Conservation (phyloP, 1,140 invertebrate genomes). For the Brachystomella parvula region DNA sequence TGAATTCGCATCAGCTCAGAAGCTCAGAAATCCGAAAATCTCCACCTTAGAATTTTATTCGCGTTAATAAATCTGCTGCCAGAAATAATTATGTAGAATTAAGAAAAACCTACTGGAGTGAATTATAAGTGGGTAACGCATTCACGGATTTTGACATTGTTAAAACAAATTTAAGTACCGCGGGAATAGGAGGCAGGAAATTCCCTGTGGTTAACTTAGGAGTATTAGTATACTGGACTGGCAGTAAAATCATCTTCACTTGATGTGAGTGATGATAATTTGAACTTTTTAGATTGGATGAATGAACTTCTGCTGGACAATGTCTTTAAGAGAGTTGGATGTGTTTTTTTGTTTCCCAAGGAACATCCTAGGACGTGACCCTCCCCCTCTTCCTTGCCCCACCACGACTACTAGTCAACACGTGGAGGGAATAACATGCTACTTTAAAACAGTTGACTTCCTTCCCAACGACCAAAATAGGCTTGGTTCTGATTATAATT, state of each 20-base stretch:
- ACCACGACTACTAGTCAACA: too few species aligned
- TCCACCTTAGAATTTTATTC: too few species aligned
- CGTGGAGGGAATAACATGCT: not conserved
- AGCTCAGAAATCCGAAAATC: too few species aligned
- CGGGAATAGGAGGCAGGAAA: not conserved
- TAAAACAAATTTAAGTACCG: not conserved
- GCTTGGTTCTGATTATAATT: not conserved
- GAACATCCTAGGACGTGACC: not conserved
- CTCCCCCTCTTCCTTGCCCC: too few species aligned
- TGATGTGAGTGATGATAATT: not conserved
- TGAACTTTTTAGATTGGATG: not conserved
- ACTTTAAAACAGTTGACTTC: not conserved
- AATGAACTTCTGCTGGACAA: not conserved
- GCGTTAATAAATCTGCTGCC: too few species aligned
- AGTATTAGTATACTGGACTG: too few species aligned
- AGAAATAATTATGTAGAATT: too few species aligned
- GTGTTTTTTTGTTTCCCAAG: not conserved
- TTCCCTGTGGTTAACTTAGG: not conserved
- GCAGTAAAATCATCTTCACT: too few species aligned
- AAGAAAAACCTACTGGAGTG: too few species aligned
- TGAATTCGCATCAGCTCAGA: too few species aligned
- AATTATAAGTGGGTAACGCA: too few species aligned
- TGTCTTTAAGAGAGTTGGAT: not conserved
- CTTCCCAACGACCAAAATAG: not conserved
- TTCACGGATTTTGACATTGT: too few species aligned